Evolutionary conservation across 2,888 invertebrate species (phyloP), one percentile per base, ranked within the genome.

Genomic region (Caenorhabditis sp.): DNA sequence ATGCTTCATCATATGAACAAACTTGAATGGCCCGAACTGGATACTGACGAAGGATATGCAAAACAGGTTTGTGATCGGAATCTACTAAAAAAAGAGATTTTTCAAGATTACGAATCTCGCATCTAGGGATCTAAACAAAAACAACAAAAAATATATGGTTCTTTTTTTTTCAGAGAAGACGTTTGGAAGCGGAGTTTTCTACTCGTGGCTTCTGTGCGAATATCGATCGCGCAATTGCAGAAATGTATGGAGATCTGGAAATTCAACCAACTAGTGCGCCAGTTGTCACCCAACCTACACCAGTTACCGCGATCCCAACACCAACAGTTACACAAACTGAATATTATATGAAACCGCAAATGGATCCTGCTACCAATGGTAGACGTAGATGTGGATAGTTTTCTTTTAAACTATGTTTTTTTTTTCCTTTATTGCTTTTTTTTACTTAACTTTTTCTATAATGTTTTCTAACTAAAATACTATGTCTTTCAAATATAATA

Each of bases 1-100:
- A 85, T 85, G 87, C 67, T 81, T 49, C 75, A 79, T 63, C 87
- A 87, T 78, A 87, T 87, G 77, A 72, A 80, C 59, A 79, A 80
- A 59, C 70, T 70, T 38, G 77, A 77, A 26, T 87, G 87, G 87
- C 82, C 82, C 38, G 80, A 82, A 62, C 73, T 87, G 26, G 87
- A 87, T 72, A 76, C 77, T 54, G 87, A 87, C 54, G 77, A 77
- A 26, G 76, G 76, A 36, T 87, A 85, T 71, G 73, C 69, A 53
- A 80, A 78, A 66, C 86, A 86, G 82, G 85, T 84, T 74, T 59
- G 58, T 54, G 31, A 26, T 27, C 53, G 20, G 14, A 10, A 43
- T 43, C 43, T 38, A n/a, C n/a, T 23, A 63, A n/a, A 56, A 54
- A 21, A 2, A 26, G 21, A 10, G 12, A 17, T 31, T 53, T 63